Percentiles rank a stretch among this genome's conserved stretches.
Conservation (phyloP, 2,888 invertebrate genomes). For the Patella pellucida region DNA sequence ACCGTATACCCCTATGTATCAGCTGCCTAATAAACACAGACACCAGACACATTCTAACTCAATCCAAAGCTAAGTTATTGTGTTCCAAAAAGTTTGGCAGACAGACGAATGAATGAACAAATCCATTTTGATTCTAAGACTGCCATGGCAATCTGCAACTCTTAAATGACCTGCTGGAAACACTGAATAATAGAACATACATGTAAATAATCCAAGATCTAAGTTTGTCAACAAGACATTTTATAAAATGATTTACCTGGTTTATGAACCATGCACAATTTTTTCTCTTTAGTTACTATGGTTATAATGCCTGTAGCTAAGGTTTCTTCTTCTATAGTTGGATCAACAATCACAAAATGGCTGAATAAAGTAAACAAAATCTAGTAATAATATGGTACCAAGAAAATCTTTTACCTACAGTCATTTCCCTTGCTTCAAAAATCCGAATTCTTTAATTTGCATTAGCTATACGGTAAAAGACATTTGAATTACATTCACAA, state of each 20-base stretch:
- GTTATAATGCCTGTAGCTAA: slow-evolving; percentile 79
- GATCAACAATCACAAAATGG: slow-evolving; percentile 81
- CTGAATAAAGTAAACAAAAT: slow-evolving; percentile 72
- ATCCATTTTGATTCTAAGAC: too few species aligned
- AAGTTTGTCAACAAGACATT: too few species aligned
- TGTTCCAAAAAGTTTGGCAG: too few species aligned
- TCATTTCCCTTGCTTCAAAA: background rate
- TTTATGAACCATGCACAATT: slow-evolving; percentile 74
- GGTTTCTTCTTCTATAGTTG: slow-evolving; percentile 86
- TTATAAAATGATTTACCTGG: slow-evolving; percentile 74
- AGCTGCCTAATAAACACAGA: too few species aligned
- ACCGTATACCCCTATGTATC: too few species aligned
- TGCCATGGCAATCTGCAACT: too few species aligned
- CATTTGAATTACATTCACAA: background rate
- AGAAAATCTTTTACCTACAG: background rate
- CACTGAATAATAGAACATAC: too few species aligned
- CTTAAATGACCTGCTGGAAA: too few species aligned
- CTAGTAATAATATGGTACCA: background rate
- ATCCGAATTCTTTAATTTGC: background rate
- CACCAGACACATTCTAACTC: too few species aligned
- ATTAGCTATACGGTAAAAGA: background rate
- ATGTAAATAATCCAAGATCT: too few species aligned
- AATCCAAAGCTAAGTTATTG: too few species aligned
- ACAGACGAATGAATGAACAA: too few species aligned
- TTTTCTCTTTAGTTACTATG: slow-evolving; percentile 77